Base-by-base conservation (phyloP, 2,113 vertebrate species). In the Osmerus eperlanus region DNA sequence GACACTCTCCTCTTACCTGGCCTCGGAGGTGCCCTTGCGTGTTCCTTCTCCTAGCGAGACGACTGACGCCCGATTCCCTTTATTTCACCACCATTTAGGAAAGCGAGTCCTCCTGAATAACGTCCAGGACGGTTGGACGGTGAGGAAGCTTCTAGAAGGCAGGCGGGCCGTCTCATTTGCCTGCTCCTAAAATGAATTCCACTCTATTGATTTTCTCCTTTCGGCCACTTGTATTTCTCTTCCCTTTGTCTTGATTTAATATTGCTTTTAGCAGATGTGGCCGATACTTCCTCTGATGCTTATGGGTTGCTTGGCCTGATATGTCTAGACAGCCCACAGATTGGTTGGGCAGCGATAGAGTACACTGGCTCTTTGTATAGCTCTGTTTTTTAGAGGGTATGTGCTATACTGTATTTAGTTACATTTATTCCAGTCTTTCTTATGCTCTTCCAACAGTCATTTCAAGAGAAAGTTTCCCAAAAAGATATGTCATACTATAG, bases 181-280 rank as follows among this genome's bases (percentile, higher is more conserved):
- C 58, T 60, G 64, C 53, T 69, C 56, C 41, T 73, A 55, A 59
- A 59, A 67, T 55, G 16, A 79, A 75, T 68, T 74, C 72, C 80
- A 69, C 73, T 72, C 41, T 52, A 83, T 86, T 80, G 77, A 83
- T 84, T 83, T 79, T 76, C 62, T 82, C 61, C 25, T 55, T 66
- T 71, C 70, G 72, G 72, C 73, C 73, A 74, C 76, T 52, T 32
- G 65, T 76, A 69, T 80, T 63, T 61, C 55, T 78, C 76, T 75
- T 75, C 29, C 77, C 60, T 36, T 73, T 61, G 74, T 58, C 71
- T 70, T 84, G 70, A 84, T 83, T 70, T 76, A 80, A 80, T 86
- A 77, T 79, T 47, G 62, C 74, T 81, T 74, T 67, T 76, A 74
- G 74, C 47, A 65, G 74, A 79, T 71, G 70, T 63, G 71, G 70